These are phyloP conservation scores for Acleris cristana DNA, from an alignment of 2,888 invertebrate genomes.

Conservation along the genomic window DNA sequence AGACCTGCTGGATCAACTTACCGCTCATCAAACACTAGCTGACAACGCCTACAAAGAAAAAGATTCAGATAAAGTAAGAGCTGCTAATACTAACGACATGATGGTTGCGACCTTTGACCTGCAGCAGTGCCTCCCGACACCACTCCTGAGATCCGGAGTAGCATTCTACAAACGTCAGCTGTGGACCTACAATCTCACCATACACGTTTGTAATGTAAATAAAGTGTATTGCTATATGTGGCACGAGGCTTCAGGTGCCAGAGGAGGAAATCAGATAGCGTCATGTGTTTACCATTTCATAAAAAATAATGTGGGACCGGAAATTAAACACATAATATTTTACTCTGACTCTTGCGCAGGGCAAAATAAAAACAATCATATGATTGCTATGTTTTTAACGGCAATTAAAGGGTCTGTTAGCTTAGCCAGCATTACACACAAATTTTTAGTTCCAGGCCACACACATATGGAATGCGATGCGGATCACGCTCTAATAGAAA, in stretches of 20 bases:
- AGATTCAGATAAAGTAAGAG: neutral
- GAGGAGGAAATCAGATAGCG: constrained; percentile 48
- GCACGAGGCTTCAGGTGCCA: constrained; percentile 40
- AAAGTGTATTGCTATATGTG: constrained; percentile 44
- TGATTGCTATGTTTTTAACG: constrained; percentile 20
- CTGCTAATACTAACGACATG: neutral
- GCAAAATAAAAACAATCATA: constrained; percentile 22
- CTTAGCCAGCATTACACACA: constrained; percentile 7
- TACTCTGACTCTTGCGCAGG: constrained; percentile 28
- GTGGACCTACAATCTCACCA: constrained; percentile 43
- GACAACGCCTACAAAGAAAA: neutral
- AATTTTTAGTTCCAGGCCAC: constrained; percentile 34
- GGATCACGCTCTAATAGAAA: constrained; percentile 25
- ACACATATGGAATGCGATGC: constrained; percentile 35
- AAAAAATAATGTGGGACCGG: no score
- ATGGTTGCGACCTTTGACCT: constrained; percentile 39
- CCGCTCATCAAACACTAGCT: neutral
- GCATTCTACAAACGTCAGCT: constrained; percentile 44
- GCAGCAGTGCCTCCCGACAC: constrained; percentile 44
- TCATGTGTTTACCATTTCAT: constrained; percentile 43
- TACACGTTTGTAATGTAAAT: constrained; percentile 39
- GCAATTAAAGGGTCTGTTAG: constrained; percentile 9
- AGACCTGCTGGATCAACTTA: no score
- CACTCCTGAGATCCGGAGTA: constrained; percentile 39
- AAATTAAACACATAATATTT: constrained; percentile 11